Evolutionary conservation across 2,888 invertebrate species (phyloP), one percentile per base, ranked within the genome.

Genomic region (Oscheius onirici): DNA sequence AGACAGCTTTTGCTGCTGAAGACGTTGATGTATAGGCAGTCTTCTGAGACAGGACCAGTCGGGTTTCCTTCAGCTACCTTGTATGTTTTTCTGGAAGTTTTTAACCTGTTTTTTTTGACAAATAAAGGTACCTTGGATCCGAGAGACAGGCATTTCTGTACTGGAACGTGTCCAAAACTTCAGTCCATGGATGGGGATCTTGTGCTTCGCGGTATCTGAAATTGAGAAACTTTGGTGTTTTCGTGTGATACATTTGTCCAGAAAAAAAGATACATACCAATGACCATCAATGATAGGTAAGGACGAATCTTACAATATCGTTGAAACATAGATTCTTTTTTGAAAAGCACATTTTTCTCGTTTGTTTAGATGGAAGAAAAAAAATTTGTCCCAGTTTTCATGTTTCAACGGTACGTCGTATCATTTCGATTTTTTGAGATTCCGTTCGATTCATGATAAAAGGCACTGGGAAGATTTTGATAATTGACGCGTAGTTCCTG

Each of bases 61-160:
- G 34, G 5, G 8, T 34, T 58, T 17, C 51, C 49, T 13, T 51
- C 58, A 34, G 34, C 34, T 13, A 34, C 52, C 28, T 57, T 67
- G 41, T 70, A 75, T 0, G 73, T 72, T 34, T 43, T 66, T 40
- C 74, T 74, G 61, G n/a, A 71, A 67, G 8, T 44, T n/a, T n/a
- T n/a, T n/a, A n/a, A n/a, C n/a, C n/a, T n/a, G n/a, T n/a, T n/a
- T n/a, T n/a, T n/a, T n/a, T n/a, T n/a, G n/a, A n/a, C n/a, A 26
- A 57, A 43, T 15, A 15, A 22, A 17, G 46, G 49, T 46, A 74
- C 73, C 8, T 11, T 22, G 66, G 22, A 73, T 75, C 68, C 11
- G 73, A 73, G 72, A 72, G 51, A 70, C 77, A 79, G 6, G 77
- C 79, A 20, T 69, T 40, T n/a, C 69, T 68, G 51, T 77, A 77